Base-by-base conservation (phyloP, 2,888 invertebrate genomes). In the Acronicta alni region DNA sequence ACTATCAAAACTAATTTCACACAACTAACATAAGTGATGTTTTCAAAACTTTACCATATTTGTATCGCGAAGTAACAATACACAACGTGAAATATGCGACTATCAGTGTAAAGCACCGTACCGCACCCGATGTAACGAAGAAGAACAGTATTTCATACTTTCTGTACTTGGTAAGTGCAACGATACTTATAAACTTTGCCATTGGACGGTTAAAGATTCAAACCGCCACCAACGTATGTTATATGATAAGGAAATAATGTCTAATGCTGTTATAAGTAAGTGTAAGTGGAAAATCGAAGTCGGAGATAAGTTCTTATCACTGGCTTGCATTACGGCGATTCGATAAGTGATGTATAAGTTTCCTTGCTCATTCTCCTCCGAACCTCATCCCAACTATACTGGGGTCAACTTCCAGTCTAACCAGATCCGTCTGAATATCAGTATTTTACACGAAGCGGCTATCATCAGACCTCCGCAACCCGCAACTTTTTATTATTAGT, bases 81-180 rank as follows among this genome's bases (percentile, higher is more conserved):
- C 53, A 68, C 51, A 52, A 51, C 56, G 62, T 72, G 69, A 74
- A 72, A 72, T 73, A 72, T 75, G 78, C 53, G 59, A 68, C 75
- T 75, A 69, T 67, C 57, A 53, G 57, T 59, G 43, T 67, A 64
- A 81, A 67, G 77, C 59, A 75, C 78, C 70, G 56, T 75, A 77
- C 76, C 75, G 67, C 71, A 78, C 72, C 61, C 60, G 62, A 57
- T 57, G 69, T 56, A 75, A 67, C 60, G 66, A 67, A 76, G 71
- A 72, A 78, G 56, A 70, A 66, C 74, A 81, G 74, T 85, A 83
- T 81, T 83, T 84, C 82, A 83, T 84, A 85, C 78, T 83, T 82
- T 77, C 77, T 77, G 62, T 81, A 80, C 75, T 78, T 75, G 69
- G 77, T 72, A 80, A 80, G 72, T 79, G 79, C 76, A 74, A 59